These are phyloP conservation scores for Anomalospiza imberbis DNA, from an alignment of 2,797 vertebrate species.

Conservation along the genomic window DNA sequence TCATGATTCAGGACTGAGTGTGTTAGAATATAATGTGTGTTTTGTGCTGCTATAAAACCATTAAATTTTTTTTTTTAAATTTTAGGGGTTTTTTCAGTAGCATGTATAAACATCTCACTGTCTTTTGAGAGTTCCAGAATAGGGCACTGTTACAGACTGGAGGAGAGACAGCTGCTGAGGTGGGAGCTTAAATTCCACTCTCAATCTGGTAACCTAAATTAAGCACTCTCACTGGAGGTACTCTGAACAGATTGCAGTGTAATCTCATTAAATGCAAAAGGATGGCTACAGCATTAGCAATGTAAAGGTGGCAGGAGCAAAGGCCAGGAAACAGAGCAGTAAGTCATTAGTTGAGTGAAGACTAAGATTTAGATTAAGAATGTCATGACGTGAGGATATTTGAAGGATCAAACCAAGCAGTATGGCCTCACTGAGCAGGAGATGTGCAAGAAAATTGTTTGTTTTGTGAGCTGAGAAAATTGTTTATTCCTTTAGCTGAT, in stretches of 20 bases:
- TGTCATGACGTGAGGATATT: not conserved
- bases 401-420: not conserved
- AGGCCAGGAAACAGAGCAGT: not conserved
- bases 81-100: not conserved
- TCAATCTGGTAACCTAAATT: not conserved
- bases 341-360: not conserved
- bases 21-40: not conserved
- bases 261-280: slow-evolving; percentile 47
- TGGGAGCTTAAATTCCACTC: not conserved
- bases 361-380: not conserved
- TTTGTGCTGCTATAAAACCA: not conserved
- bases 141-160: not conserved
- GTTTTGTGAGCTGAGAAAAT: not conserved
- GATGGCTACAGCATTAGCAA: not conserved
- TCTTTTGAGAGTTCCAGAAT: not conserved
- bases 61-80: not conserved
- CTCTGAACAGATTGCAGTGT: not conserved
- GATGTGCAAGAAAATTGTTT: not conserved
- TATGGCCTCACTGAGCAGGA: not conserved
- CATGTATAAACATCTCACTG: not conserved
- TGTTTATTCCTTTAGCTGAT: not conserved
- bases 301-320: not conserved
- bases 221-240: slow-evolving; percentile 6
- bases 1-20: not conserved
- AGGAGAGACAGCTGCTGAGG: not conserved